A percentile compares a stretch with the other conserved stretches of the same genome.
These are phyloP conservation scores for Psilopogon haemacephalus DNA, from an alignment of 2,113 vertebrate species.

Conservation along the genomic window DNA sequence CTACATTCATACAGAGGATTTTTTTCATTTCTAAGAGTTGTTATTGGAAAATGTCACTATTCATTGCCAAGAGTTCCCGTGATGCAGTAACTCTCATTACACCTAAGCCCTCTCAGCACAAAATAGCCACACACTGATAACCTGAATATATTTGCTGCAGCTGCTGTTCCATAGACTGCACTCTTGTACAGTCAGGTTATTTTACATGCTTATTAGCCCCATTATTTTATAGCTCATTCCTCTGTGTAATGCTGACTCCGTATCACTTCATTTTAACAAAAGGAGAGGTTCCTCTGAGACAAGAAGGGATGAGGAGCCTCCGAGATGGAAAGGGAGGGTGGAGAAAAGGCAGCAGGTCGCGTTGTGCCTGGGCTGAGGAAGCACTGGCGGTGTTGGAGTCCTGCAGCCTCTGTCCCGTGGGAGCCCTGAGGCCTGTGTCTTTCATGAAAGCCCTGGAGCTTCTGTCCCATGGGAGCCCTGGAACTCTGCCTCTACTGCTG, in stretches of 20 bases:
- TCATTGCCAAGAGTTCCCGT: not conserved
- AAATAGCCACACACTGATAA: constrained; percentile 19
- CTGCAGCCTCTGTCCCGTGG: not conserved
- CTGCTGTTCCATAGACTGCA: constrained; percentile 39
- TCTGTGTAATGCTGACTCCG: constrained; percentile 17
- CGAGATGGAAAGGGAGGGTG: not conserved
- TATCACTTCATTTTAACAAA: constrained; percentile 18
- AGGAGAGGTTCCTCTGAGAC: not conserved
- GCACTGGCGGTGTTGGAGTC: accelerated
- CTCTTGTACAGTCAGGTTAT: not conserved
- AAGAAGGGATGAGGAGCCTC: not conserved
- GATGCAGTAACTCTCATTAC: constrained; percentile 32
- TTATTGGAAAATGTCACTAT: constrained; percentile 43
- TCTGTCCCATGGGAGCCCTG: not conserved
- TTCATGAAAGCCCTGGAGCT: not conserved
- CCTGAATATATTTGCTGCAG: constrained; percentile 31
- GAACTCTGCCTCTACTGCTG: not conserved
- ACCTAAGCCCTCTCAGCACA: constrained; percentile 46
- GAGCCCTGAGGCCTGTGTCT: not conserved
- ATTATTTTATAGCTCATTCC: constrained; percentile 35
- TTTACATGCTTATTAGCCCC: constrained; percentile 50
- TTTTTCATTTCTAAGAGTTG: not conserved
- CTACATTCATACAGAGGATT: not conserved
- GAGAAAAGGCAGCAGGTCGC: not conserved
- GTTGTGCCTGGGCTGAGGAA: not conserved